Evolutionary conservation across 2,113 vertebrate genomes (phyloP), one percentile per base, ranked within the genome.

Genomic region (Tragelaphus strepsiceros): DNA sequence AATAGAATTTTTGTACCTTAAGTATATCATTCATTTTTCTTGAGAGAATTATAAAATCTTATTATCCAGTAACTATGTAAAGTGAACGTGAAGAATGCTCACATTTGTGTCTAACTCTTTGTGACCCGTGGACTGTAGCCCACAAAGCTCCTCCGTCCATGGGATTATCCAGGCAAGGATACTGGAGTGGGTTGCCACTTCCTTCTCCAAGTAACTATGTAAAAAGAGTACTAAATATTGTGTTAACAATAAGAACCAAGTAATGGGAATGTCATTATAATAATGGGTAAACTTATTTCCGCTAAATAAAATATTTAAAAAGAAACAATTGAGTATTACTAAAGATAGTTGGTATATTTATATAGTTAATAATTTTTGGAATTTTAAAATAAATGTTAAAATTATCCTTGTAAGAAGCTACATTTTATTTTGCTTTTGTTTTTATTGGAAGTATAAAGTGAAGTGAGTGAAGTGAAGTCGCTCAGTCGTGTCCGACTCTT

Each of bases 321-420:
- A 95, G 28, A 90, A 95, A 77, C 2, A 78, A 88, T 26, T 64
- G 49, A 95, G 21, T 77, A 85, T 51, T 80, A 49, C 81, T 53
- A 82, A 89, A 56, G 46, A 24, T 32, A 62, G 14, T 53, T 80
- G 49, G 58, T 32, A 46, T 21, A 7, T 92, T 82, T 64, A 24
- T 43, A 81, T 92, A 92, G 59, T 32, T 62, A 81, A 43, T 35
- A 54, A 49, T 85, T 59, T 35, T 77, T 82, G 14, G 32, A 35
- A 78, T 83, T 94, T 86, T 22, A 86, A 91, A 95, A 51, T 90
- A 81, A 30, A 28, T 53, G 83, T 90, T 86, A 86, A 95, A 81
- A 88, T 87, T 74, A 90, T 7, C 53, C 24, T 85, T 85, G 82
- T 32, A 91, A 80, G 88, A 90, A 62, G 32, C 43, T 61, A 64